phyloP scores from a whole-genome alignment of 2,113 vertebrate genomes.

The Syngnathus scovelli region DNA sequence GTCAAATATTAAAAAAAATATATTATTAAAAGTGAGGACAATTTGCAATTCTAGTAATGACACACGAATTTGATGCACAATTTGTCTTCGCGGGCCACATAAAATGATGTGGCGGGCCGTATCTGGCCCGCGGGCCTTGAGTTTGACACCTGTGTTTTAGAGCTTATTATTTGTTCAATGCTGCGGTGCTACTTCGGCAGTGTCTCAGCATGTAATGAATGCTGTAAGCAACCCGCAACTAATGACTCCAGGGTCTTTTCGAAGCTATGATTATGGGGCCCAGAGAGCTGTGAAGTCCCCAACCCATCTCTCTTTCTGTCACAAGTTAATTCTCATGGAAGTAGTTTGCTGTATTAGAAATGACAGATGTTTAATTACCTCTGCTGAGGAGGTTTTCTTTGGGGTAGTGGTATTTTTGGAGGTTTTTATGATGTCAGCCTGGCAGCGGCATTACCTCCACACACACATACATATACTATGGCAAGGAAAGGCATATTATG shows the following conservation, averaged over 20 bases:
- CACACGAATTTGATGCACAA: no score
- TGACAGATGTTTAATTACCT: background rate
- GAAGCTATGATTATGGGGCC: constrained; percentile 4
- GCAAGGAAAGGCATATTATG: background rate
- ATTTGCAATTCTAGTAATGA: no score
- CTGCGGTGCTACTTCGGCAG: constrained; percentile 12
- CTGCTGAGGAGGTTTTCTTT: background rate
- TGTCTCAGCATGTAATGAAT: constrained; percentile 19
- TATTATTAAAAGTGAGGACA: no score
- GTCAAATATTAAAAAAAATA: no score
- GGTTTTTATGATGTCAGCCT: background rate
- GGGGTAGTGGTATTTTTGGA: background rate
- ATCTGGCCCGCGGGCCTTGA: no score
- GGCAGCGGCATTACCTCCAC: background rate
- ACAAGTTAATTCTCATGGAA: constrained; percentile 11
- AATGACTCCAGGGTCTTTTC: background rate
- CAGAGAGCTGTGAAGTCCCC: constrained; percentile 5
- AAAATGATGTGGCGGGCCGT: no score
- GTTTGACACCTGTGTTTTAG: no score
- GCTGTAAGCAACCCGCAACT: background rate
- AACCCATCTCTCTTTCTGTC: constrained; percentile 6
- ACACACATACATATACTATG: background rate
- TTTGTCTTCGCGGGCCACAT: no score
- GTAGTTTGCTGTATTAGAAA: constrained; percentile 5
- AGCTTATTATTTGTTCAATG: constrained; percentile 8